Evolutionary conservation across 2,797 vertebrate genomes (phyloP), one percentile per base, ranked within the genome.

Genomic region (Anguilla anguilla): DNA sequence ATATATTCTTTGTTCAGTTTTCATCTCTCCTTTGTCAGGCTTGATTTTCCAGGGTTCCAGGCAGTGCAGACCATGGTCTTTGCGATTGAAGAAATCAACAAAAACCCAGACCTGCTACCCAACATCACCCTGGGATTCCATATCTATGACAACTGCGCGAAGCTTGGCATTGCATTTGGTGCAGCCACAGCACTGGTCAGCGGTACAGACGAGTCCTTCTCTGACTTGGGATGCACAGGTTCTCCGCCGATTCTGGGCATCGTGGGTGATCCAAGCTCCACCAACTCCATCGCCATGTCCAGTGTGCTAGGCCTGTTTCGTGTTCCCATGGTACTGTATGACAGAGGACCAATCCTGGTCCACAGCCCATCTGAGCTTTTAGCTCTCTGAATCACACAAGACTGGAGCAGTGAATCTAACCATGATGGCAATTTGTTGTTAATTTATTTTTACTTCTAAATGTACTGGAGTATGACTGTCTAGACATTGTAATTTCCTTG

Each of bases 81-180:
- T 90, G 92, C 94, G 19, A 91, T 95, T 53, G 90, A 95, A 49
- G 94, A 96, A 87, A 94, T 96, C 87, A 96, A 96, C 92, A 94
- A 85, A 53, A 94, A 94, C 88, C 69, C 91, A 0, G 85, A 91
- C 15, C 85, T 96, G 31, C 92, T 96, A 0, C 94, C 95, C 2
- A 95, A 96, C 85, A 85, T 96, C 86, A 96, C 93, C n/a, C 92
- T 96, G 39, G 95, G 96, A 87, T 96, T 95, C 85, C 92, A 91
- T 87, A 86, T 96, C 13, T 96, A 94, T 88, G 95, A 96, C 69
- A 96, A 95, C 91, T 96, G 96, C 85, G 91, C 91, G 35, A 93
- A 93, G 86, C 92, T 95, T 53, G 90, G 90, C 0, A 90, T 94
- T 84, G 95, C 94, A 77, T 93, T 96, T 89, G 92, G 95, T 39